phyloP scores from a whole-genome alignment of 2,113 vertebrate species.

The Pyrgilauda ruficollis region DNA sequence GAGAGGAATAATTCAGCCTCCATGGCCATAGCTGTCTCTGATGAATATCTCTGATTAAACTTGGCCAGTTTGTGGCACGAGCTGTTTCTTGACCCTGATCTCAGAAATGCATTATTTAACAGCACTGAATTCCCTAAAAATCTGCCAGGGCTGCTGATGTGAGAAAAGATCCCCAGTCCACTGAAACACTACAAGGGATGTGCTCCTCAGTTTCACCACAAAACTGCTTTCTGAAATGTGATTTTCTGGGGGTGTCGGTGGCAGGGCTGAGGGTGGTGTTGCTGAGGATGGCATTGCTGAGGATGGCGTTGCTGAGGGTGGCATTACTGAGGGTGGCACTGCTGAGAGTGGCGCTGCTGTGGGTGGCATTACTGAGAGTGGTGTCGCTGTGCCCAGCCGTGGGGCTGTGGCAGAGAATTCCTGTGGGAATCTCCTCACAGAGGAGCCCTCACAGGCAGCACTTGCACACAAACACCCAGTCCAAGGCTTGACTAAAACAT shows the following conservation, averaged over 20 bases:
- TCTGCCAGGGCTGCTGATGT: fast-evolving
- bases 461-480: fast-evolving
- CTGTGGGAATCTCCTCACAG: fast-evolving
- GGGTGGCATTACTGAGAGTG: too few relatives aligned
- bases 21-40: neutral
- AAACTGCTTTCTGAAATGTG: neutral
- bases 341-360: too few relatives aligned
- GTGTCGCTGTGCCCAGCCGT: fast-evolving
- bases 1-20: neutral
- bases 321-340: too few relatives aligned
- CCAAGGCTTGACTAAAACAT: neutral
- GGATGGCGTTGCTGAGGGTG: too few relatives aligned
- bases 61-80: neutral
- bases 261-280: neutral
- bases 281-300: too few relatives aligned
- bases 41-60: neutral
- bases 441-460: neutral
- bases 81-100: neutral
- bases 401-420: neutral
- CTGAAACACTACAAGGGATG: fast-evolving
- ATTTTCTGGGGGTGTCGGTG: fast-evolving
- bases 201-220: neutral
- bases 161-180: neutral
- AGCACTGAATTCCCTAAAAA: neutral
- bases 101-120: neutral